A percentile compares a stretch with the other conserved stretches of the same genome.
These are phyloP conservation scores for Centropyge bicolor DNA, from an alignment of 2,797 vertebrate species.

Conservation along the genomic window DNA sequence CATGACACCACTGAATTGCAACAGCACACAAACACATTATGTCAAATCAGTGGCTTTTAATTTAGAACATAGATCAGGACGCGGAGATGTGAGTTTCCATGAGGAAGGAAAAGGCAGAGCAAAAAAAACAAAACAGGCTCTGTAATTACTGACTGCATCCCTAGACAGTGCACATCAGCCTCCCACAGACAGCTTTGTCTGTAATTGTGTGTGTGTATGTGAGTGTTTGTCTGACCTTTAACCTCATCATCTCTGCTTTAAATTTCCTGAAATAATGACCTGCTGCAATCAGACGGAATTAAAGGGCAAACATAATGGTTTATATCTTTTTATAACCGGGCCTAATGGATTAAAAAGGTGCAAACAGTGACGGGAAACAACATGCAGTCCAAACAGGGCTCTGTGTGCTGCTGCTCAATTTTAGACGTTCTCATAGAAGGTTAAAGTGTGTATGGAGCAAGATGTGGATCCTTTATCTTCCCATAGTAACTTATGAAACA, in stretches of 20 bases:
- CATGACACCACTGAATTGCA: neutral
- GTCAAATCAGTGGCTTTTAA: conserved; percentile 20
- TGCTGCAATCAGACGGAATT: conserved; percentile 63
- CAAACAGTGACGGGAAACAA: conserved; percentile 14
- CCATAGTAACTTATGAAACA: too few species aligned
- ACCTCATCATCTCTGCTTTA: conserved; percentile 33
- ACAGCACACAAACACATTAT: neutral
- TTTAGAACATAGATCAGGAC: conserved; percentile 15
- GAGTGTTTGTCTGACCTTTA: conserved; percentile 33
- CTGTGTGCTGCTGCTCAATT: neutral
- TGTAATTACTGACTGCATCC: conserved; percentile 44
- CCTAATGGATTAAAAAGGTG: conserved; percentile 56
- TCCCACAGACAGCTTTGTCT: conserved; percentile 30
- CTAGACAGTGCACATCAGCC: conserved; percentile 20
- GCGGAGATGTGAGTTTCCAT: conserved; percentile 22
- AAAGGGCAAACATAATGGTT: conserved; percentile 47
- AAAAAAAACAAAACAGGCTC: conserved; percentile 37
- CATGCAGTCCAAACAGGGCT: neutral
- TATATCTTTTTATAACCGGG: conserved; percentile 37
- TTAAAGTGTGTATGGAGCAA: neutral
- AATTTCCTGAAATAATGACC: conserved; percentile 54
- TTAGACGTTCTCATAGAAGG: conserved; percentile 14
- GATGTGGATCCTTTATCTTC: neutral
- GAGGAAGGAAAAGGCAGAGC: conserved; percentile 69
- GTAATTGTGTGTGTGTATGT: conserved; percentile 18